Base-by-base conservation (phyloP, 2,797 vertebrate genomes). In the Toxotes lorentzi region DNA sequence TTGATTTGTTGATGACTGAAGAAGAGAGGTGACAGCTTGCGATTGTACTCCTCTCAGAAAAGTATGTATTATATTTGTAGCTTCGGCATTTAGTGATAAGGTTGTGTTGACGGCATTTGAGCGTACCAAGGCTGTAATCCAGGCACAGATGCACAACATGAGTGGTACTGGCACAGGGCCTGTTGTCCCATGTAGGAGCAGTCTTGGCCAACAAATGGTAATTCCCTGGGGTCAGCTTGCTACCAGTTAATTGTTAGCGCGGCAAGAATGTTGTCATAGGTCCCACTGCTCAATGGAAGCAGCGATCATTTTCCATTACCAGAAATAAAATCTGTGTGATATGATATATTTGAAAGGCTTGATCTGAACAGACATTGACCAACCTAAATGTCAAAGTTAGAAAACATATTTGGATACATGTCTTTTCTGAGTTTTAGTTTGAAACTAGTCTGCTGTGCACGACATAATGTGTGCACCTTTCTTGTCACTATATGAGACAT, bases 161-260 rank as follows among this genome's bases (percentile, higher is more conserved):
- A 83, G 71, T 61, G 70, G 75, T n/a, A 23, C 67, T 61, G 72
- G 76, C 67, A 66, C 74, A 68, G 59, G 54, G 66, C 79, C 70
- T 53, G 61, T 50, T 54, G 56, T 75, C 68, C 72, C 53, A 68
- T 43, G 3, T 47, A 62, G 64, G 62, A 73, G 57, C 64, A 23
- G 38, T 64, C 65, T 62, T 63, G 27, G 79, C 75, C 59, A 73
- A 76, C 81, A 79, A 67, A 83, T 73, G 62, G 79, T 69, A 73
- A 83, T 50, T 53, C 64, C 60, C 34, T 24, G 41, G 66, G 63
- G 71, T 82, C 58, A 48, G 71, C 82, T 85, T 78, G 77, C 78
- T 73, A 62, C 51, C 79, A 61, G 77, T 66, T 85, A 88, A 86
- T 84, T 86, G 69, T 87, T 83, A 82, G 60, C 75, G 50, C 11